Evolutionary conservation across 2,888 invertebrate species (phyloP).

Genomic region (Agrotis ipsilon): DNA sequence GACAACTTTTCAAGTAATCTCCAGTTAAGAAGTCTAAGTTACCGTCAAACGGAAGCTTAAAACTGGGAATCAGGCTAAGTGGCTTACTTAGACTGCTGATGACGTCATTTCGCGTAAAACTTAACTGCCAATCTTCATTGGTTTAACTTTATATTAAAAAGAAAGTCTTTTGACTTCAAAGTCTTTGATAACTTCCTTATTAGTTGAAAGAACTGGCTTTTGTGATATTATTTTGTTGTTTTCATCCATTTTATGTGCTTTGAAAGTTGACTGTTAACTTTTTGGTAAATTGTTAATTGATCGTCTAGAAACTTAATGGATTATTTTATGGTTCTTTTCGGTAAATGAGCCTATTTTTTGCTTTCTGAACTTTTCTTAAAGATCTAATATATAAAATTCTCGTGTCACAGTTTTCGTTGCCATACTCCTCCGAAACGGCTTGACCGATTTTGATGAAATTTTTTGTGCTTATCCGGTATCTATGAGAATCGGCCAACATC

Average conservation of each 20-base stretch:
- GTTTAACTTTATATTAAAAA: constrained; percentile 44
- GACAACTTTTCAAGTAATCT: constrained; percentile 26
- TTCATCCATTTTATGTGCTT: background rate
- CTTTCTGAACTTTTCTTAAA: no score
- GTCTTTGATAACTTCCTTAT: background rate
- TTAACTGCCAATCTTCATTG: constrained; percentile 46
- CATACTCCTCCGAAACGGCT: no score
- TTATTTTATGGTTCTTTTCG: no score
- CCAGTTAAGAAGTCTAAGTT: constrained; percentile 20
- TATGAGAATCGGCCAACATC: no score
- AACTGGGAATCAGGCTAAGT: constrained; percentile 44
- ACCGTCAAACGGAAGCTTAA: constrained; percentile 46
- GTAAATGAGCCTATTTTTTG: no score
- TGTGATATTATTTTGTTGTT: background rate
- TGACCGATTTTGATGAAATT: no score
- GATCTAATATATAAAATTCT: no score
- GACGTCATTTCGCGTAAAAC: constrained; percentile 33
- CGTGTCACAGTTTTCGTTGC: no score
- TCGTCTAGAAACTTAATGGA: background rate
- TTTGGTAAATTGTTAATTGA: background rate
- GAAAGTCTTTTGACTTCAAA: constrained; percentile 12
- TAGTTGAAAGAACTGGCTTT: background rate
- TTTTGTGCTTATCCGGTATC: no score
- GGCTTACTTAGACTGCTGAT: constrained; percentile 43
- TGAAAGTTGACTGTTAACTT: background rate